These are phyloP conservation scores for Chunga burmeisteri DNA, from an alignment of 2,113 vertebrate species.

Conservation along the genomic window DNA sequence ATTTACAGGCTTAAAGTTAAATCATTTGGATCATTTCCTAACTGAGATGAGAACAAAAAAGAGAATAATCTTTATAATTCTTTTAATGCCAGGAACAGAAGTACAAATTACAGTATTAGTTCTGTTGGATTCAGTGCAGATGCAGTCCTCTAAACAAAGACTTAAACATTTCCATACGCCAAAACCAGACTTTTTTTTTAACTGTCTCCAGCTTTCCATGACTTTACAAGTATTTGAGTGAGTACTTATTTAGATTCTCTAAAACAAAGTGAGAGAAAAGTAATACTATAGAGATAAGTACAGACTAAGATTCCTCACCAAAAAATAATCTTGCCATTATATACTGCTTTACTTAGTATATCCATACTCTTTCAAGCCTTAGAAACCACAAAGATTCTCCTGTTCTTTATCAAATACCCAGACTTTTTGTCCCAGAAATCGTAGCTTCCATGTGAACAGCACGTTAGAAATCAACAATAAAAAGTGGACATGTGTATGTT, in stretches of 20 bases:
- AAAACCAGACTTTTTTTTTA: neutral
- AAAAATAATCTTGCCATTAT: neutral
- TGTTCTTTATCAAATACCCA: neutral
- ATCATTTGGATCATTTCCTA: neutral
- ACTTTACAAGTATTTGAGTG: neutral
- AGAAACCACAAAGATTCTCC: slow-evolving; percentile 28
- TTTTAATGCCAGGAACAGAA: neutral
- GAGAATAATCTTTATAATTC: neutral
- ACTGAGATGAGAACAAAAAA: neutral
- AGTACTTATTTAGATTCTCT: neutral
- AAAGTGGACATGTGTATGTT: neutral
- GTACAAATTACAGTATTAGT: slow-evolving; percentile 16
- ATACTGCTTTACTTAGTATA: neutral
- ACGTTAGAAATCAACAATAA: neutral
- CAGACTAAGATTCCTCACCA: neutral
- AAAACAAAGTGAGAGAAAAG: neutral
- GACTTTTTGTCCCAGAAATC: neutral
- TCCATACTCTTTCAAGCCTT: neutral
- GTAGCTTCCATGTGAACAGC: neutral
- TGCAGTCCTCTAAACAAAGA: neutral
- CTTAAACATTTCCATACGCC: neutral
- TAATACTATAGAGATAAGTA: neutral
- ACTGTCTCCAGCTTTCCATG: neutral
- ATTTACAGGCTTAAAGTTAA: neutral
- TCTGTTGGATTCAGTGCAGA: neutral